Conservation (phyloP, 2,888 invertebrate species). For the Linhomoeus sp. region DNA sequence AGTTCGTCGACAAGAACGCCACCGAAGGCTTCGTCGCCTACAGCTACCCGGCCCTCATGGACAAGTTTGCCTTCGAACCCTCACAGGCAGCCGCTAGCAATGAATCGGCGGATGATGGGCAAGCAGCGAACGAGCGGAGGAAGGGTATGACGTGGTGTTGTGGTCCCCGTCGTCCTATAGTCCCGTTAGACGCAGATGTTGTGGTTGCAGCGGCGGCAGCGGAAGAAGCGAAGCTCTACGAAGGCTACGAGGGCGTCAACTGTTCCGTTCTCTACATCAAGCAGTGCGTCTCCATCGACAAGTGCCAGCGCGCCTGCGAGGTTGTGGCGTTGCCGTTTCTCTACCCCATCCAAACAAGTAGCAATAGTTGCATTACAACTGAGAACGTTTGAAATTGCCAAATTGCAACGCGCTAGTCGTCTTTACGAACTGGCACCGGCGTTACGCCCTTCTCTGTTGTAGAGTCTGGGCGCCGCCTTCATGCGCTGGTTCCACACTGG, state of each 20-base stretch:
- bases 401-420: no score
- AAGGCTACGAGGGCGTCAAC: slow-evolving; percentile 34
- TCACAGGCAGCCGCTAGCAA: background rate
- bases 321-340: no score
- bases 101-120: background rate
- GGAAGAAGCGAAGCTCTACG: no score
- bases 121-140: background rate
- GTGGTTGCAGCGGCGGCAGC: no score
- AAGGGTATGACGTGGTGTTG: background rate
- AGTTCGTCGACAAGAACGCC: slow-evolving; percentile 57
- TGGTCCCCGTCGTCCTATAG: no score
- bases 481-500: slow-evolving; percentile 41
- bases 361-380: no score
- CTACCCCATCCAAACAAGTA: no score
- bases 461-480: slow-evolving; percentile 57
- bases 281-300: slow-evolving; percentile 66
- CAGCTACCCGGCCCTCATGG: slow-evolving; percentile 47
- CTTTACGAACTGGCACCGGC: background rate
- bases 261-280: slow-evolving; percentile 78
- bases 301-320: slow-evolving; percentile 58
- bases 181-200: no score
- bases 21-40: no score
- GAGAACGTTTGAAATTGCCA: no score
- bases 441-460: slow-evolving; percentile 1
- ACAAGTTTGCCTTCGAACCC: slow-evolving; percentile 42